Evolutionary conservation across 1,140 invertebrate species (phyloP).

Genomic region (Diploscapter pachys): DNA sequence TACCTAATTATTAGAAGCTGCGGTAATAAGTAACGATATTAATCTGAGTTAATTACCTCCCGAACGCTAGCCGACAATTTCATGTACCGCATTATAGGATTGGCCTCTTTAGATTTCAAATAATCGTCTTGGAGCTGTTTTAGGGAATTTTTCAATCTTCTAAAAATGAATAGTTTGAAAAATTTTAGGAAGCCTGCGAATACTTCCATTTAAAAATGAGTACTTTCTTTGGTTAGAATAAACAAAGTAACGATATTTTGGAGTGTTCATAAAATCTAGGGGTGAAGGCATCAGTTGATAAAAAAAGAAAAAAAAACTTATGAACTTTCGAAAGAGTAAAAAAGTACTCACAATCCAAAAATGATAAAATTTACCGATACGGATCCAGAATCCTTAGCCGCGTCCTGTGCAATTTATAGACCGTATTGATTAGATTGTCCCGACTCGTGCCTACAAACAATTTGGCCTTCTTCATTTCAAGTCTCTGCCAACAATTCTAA

Average conservation of each 20-base stretch:
- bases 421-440: constrained; percentile 45
- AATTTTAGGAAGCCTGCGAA: no score
- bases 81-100: constrained; percentile 48
- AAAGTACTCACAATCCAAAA: no score
- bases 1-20: constrained; percentile 64
- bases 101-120: constrained; percentile 46
- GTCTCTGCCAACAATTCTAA: no score
- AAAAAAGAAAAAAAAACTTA: no score
- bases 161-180: constrained; percentile 5
- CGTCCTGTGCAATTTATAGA: constrained; percentile 47
- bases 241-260: no score
- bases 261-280: no score
- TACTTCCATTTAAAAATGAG: no score
- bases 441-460: constrained; percentile 39
- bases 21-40: background rate
- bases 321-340: no score
- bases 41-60: constrained; percentile 32
- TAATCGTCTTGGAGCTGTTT: constrained; percentile 54
- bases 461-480: no score
- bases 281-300: no score
- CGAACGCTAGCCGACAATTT: constrained; percentile 47
- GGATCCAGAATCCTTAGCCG: constrained; percentile 36
- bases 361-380: constrained; percentile 20
- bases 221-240: no score
- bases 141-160: constrained; percentile 45